Percentiles rank a stretch among this genome's conserved stretches.
phyloP scores from a whole-genome alignment of 2,888 invertebrate genomes.

The Spodoptera exigua region DNA sequence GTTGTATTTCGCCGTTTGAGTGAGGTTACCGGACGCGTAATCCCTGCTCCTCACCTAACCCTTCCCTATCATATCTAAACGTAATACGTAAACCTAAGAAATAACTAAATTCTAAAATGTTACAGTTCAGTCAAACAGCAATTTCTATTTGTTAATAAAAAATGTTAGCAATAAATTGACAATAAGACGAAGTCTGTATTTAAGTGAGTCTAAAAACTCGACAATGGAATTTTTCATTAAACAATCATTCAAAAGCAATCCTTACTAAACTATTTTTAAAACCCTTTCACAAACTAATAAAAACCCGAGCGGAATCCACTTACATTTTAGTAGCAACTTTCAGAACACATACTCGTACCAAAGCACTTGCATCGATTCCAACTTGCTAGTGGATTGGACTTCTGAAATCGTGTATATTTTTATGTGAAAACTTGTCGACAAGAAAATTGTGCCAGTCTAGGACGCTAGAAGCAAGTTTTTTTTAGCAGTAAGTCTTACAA shows the following conservation, averaged over 20 bases:
- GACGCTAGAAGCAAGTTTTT: conserved; percentile 19
- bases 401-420: conserved; percentile 56
- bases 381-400: conserved; percentile 54
- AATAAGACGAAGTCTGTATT: too few relatives aligned
- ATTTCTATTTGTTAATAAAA: too few relatives aligned
- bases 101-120: too few relatives aligned
- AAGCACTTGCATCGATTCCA: conserved; percentile 40
- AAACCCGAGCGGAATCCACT: conserved; percentile 40
- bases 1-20: too few relatives aligned
- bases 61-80: too few relatives aligned
- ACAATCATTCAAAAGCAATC: conserved; percentile 12
- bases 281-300: conserved; percentile 41
- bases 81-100: too few relatives aligned
- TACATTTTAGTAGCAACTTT: conserved; percentile 52
- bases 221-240: not conserved
- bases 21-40: too few relatives aligned
- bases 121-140: too few relatives aligned
- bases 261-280: conserved; percentile 37
- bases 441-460: conserved; percentile 52
- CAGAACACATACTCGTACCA: conserved; percentile 37
- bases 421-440: conserved; percentile 56
- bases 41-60: too few relatives aligned
- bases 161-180: too few relatives aligned
- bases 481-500: not conserved
- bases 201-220: too few relatives aligned